A percentile compares a stretch with the other conserved stretches of the same genome.
These are phyloP conservation scores for Drosophila yakuba DNA, from an alignment of 1,140 invertebrate genomes.

Conservation along the genomic window DNA sequence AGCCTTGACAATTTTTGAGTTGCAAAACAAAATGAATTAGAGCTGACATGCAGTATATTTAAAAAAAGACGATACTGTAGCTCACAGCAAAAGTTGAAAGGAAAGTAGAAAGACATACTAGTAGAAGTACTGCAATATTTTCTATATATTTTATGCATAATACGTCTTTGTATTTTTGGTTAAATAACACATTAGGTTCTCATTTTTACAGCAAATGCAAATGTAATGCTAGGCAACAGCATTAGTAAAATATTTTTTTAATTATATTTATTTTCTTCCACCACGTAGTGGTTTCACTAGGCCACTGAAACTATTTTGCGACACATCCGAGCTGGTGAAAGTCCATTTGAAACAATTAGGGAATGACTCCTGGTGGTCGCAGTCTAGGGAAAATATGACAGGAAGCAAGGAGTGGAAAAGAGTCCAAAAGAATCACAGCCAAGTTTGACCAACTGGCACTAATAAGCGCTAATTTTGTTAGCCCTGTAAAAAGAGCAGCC, in stretches of 20 bases:
- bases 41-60: constrained; percentile 4
- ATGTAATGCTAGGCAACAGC: no score
- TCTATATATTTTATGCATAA: no score
- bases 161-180: no score
- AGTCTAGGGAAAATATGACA: constrained; percentile 68
- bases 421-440: constrained; percentile 43
- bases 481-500: constrained; percentile 41
- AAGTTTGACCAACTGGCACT: constrained; percentile 78
- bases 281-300: no score
- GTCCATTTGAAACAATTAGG: constrained; percentile 77
- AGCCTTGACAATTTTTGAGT: constrained; percentile 47
- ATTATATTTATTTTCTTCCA: no score
- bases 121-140: not conserved
- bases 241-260: no score
- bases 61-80: not conserved
- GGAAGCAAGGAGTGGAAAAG: constrained; percentile 29
- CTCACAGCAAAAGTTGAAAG: not conserved
- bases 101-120: not conserved
- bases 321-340: constrained; percentile 48
- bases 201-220: no score
- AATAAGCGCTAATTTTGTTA: constrained; percentile 82
- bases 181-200: no score
- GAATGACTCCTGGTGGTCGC: constrained; percentile 39
- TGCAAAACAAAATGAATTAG: constrained; percentile 11
- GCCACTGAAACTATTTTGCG: no score